Percentiles rank a stretch among this genome's conserved stretches.
These are phyloP conservation scores for Myotis lucifugus DNA, from an alignment of 2,113 vertebrate genomes.

Conservation along the genomic window DNA sequence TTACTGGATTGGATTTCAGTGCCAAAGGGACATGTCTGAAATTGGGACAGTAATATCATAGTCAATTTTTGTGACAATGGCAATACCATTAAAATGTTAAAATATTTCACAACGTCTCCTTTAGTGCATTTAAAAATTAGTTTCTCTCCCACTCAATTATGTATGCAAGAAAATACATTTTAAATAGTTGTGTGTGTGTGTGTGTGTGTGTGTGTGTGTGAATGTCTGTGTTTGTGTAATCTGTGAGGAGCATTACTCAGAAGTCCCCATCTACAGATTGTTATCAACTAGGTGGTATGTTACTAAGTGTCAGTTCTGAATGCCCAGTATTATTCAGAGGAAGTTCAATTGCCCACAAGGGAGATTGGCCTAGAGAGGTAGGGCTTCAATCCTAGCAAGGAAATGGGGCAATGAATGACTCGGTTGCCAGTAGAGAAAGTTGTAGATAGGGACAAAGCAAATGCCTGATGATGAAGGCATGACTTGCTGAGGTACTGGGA, in stretches of 20 bases:
- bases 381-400: neutral
- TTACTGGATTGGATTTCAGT: conserved; percentile 48
- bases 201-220: neutral
- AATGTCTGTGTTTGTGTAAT: neutral
- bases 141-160: neutral
- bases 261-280: neutral
- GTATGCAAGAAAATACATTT: neutral
- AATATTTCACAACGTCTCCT: neutral
- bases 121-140: neutral
- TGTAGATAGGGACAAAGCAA: conserved; percentile 9
- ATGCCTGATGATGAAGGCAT: neutral
- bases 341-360: neutral
- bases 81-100: neutral
- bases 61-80: neutral
- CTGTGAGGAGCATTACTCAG: neutral
- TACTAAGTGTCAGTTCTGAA: neutral
- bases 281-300: neutral
- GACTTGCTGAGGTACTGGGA: neutral
- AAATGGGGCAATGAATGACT: neutral
- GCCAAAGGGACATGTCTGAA: conserved; percentile 16
- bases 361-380: neutral
- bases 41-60: neutral
- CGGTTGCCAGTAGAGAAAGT: neutral
- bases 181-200: neutral
- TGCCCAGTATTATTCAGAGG: neutral